Evolutionary conservation across 2,797 vertebrate genomes (phyloP).

Genomic region (Scolopax bukidnonensis): DNA sequence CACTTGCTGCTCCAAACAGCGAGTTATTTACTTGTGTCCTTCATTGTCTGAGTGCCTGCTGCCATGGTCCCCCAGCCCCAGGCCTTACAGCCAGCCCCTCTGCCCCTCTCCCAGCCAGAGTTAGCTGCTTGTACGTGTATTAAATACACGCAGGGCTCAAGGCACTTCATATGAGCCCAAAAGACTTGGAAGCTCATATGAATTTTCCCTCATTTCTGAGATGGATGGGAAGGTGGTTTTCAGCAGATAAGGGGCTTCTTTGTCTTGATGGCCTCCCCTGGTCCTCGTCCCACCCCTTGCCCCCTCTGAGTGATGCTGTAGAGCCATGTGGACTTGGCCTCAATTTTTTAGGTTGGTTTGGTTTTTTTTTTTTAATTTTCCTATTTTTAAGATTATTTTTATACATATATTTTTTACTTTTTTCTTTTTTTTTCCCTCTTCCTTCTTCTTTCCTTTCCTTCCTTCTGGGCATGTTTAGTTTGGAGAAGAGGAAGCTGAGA

Average conservation of each 20-base stretch:
- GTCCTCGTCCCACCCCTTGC: neutral
- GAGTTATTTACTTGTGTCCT: neutral
- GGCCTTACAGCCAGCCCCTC: rapidly evolving
- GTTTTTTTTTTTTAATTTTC: no score
- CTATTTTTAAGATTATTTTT: no score
- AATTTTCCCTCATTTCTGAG: neutral
- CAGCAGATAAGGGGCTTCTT: neutral
- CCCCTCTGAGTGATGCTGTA: neutral
- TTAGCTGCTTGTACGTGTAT: rapidly evolving
- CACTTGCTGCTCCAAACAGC: neutral
- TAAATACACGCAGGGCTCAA: neutral
- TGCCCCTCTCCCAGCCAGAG: neutral
- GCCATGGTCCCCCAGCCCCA: rapidly evolving
- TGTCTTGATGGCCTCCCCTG: neutral
- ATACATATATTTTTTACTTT: no score
- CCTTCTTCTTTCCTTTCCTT: no score
- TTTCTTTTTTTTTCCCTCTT: neutral
- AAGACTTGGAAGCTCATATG: neutral
- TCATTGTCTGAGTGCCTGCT: rapidly evolving
- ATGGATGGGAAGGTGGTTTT: neutral
- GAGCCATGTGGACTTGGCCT: neutral
- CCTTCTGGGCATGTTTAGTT: no score
- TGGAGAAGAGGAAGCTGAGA: no score
- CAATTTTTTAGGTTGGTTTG: neutral
- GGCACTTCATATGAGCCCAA: no score